Base-by-base conservation (phyloP, 2,888 invertebrate genomes). In the Formica aserva region DNA sequence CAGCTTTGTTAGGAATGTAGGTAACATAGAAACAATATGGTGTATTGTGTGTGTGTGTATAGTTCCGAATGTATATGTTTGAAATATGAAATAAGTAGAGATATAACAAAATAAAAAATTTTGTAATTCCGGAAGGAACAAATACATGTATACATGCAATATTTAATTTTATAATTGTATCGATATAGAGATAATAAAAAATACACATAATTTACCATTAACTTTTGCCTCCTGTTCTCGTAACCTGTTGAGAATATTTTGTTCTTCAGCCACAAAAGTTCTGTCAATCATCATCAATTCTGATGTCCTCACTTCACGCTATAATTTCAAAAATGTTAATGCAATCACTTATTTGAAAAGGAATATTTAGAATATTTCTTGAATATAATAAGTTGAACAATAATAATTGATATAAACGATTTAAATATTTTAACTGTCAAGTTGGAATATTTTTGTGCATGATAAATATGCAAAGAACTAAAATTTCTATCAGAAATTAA, bases 261-360 rank as follows among this genome's bases (percentile, higher is more conserved):
- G 96, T 85, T 98, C 97, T 91, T 98, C 97, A 26, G 97, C 96
- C 66, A 97, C 96, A 93, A 97, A 96, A 94, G 97, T 96, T 81
- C 97, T 95, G 91, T 97, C 97, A 85, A 98, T 95, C 97, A 97
- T 97, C 95, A 97, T 97, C 83, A 97, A 94, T 94, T 98, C 98
- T 0, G 97, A 97, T 0, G 97, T 97, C 88, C 97, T 96, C 81
- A 97, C 97, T 91, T 96, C 96, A 75, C 97, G 95, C 97, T 97
- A 84, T 32, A 85, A 88, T 67, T 69, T 67, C 38, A 69, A 69
- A 69, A 26, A 76, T 66, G 2, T 76, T 76, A 52, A 18, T 62
- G 9, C 13, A 41, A 81, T 57, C 45, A 83, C 32, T 67, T 32
- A 85, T 67, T 6, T 63, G 1, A 57, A 26, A 72, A 18, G 5